These are phyloP conservation scores for Deroplatys truncata DNA, from an alignment of 2,888 invertebrate species.

Conservation along the genomic window DNA sequence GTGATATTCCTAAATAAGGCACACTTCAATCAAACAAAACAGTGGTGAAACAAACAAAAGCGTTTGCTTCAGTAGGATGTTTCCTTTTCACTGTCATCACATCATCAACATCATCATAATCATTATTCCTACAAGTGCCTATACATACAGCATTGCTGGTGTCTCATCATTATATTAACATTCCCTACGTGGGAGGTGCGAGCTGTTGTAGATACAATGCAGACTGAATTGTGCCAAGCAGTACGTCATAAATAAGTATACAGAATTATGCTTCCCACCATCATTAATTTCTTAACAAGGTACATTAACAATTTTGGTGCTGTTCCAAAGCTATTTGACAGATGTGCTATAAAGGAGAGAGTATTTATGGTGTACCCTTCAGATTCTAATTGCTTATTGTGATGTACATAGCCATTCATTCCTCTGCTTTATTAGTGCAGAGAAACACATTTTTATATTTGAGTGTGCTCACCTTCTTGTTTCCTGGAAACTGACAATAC, in stretches of 20 bases:
- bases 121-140: neutral
- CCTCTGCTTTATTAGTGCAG: neutral
- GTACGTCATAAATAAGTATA: neutral
- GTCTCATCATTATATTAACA: neutral
- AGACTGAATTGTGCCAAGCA: neutral
- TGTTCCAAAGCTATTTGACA: neutral
- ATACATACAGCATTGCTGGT: neutral
- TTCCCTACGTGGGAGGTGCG: neutral
- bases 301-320: neutral
- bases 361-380: neutral
- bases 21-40: neutral
- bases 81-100: neutral
- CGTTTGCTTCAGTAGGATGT: neutral
- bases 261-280: neutral
- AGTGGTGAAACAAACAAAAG: neutral
- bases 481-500: neutral
- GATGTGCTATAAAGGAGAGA: neutral
- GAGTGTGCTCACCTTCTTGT: neutral
- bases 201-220: neutral
- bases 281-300: neutral
- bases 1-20: neutral
- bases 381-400: neutral
- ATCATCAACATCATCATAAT: neutral
- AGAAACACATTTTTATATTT: neutral
- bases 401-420: neutral